Evolutionary conservation across 2,888 invertebrate species (phyloP).

Genomic region (Tromatobia lineatoria): DNA sequence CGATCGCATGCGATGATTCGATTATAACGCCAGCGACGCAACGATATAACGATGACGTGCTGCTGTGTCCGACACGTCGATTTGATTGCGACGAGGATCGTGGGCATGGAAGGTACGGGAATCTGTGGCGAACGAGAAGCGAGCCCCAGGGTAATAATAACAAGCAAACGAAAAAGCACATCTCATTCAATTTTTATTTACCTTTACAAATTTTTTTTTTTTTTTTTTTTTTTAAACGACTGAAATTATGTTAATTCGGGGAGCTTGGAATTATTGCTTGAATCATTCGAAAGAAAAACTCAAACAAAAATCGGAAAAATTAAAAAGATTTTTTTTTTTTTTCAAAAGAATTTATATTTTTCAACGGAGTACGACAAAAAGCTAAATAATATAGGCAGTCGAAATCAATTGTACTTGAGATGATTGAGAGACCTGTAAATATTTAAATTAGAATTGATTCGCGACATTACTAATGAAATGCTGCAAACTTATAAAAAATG

Average conservation of each 20-base stretch:
- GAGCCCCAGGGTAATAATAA: conserved; percentile 70
- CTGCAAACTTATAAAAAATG: too few relatives aligned
- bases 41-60: conserved; percentile 78
- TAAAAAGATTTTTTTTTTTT: not conserved
- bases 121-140: conserved; percentile 69
- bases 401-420: not conserved
- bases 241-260: not conserved
- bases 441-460: too few relatives aligned
- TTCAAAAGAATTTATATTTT: not conserved
- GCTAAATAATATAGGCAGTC: not conserved
- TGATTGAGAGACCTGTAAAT: not conserved
- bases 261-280: not conserved
- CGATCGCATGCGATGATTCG: conserved; percentile 61
- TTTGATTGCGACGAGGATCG: conserved; percentile 63
- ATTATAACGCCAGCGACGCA: conserved; percentile 70
- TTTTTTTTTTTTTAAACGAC: not conserved
- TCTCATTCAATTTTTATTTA: not conserved
- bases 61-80: conserved; percentile 76
- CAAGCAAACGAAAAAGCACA: conserved; percentile 52
- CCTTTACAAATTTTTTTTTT: not conserved
- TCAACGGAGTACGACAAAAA: not conserved
- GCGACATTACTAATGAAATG: too few relatives aligned
- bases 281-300: not conserved
- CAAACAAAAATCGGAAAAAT: not conserved
- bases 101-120: conserved; percentile 71